Evolutionary conservation across 1,140 invertebrate genomes (phyloP), one percentile per base, ranked within the genome.

Genomic region (Drosophila mauritiana): DNA sequence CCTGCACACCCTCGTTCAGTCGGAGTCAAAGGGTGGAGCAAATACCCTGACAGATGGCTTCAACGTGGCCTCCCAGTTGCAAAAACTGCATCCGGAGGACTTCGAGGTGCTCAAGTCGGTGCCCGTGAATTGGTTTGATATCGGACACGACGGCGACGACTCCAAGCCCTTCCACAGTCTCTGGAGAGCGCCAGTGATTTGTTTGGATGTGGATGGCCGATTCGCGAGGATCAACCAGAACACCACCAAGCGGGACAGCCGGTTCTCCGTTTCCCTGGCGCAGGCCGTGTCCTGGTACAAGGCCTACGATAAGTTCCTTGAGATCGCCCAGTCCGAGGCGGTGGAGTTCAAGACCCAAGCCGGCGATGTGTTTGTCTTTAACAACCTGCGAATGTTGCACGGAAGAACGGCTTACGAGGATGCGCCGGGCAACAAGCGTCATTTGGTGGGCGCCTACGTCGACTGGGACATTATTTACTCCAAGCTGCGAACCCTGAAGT

Each of bases 381-480:
- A 96, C 85, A 96, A 96, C 79, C 93, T 94, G 51, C 93, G 96
- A 75, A 83, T 96, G 51, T 67, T 96, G 4, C 96, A 96, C 83
- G 95, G 95, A 2, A 92, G 96, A 48, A 94, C 93, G 46, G 93
- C 93, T 2, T 96, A 95, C 84, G 91, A 94, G 68, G 94, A 95
- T 64, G 93, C 91, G 0, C 65, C 80, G 4, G 77, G 93, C 11
- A 95, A 95, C 70, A 92, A 94, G 17, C 92, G 96, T 31, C 94
- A 95, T 80, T 78, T 96, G 0, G 94, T 96, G 59, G 96, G 95
- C 5, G 94, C 93, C 27, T 96, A 96, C 86, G 73, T 96, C 0
- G 95, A 96, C 81, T 96, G 95, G 95, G 95, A 96, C 92, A 94
- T 95, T 78, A 94, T 95, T 39, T 94, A 95, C 83, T 96, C 95